A percentile compares a stretch with the other conserved stretches of the same genome.
phyloP scores from a whole-genome alignment of 2,888 invertebrate genomes.

The Vannuccia rotundouncinata region DNA sequence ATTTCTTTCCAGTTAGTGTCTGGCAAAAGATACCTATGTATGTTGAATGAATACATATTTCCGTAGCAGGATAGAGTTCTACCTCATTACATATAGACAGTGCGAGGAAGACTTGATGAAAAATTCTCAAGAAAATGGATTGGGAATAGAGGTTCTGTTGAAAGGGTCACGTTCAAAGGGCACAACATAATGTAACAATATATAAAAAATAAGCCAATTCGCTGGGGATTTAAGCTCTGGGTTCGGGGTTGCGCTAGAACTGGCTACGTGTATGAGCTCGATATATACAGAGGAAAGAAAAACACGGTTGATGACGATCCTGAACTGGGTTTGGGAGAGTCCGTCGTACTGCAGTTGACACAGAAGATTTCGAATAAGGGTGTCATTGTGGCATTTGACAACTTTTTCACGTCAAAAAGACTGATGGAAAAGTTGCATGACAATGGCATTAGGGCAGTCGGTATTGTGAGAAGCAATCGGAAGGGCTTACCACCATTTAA shows the following conservation, averaged over 20 bases:
- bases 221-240: background rate
- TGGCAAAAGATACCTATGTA: too few relatives aligned
- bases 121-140: too few relatives aligned
- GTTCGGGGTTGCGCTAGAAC: background rate
- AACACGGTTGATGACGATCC: background rate
- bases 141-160: too few relatives aligned
- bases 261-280: background rate
- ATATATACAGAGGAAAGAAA: background rate
- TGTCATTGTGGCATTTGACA: background rate
- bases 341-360: background rate
- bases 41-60: too few relatives aligned
- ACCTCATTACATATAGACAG: too few relatives aligned
- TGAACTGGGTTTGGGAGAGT: background rate
- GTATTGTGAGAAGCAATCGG: background rate
- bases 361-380: background rate
- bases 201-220: background rate
- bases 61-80: too few relatives aligned
- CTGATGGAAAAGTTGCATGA: background rate
- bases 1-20: too few relatives aligned
- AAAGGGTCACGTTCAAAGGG: background rate
- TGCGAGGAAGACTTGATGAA: too few relatives aligned
- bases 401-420: background rate
- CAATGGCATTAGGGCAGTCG: background rate
- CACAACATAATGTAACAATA: background rate
- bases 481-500: background rate